Conservation (phyloP, 2,113 vertebrate species). For the Naja naja region DNA sequence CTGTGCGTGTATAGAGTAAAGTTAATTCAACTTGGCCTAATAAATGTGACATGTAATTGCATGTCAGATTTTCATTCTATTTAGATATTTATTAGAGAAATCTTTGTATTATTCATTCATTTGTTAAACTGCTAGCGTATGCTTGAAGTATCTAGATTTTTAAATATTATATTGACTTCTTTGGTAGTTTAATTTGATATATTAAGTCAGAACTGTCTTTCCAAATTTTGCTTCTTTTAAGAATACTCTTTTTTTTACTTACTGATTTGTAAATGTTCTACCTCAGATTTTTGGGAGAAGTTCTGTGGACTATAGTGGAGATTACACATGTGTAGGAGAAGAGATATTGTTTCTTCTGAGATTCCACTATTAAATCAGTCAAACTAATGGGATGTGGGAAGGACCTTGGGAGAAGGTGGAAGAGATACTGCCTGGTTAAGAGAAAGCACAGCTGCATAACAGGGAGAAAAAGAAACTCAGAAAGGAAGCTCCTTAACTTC, state of each 20-base stretch:
- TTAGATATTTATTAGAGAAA: constrained; percentile 44
- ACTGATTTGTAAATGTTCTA: background rate
- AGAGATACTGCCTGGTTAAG: background rate
- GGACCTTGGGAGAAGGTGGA: background rate
- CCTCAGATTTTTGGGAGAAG: constrained; percentile 10
- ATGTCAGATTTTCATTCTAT: constrained; percentile 60
- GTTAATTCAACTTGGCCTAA: constrained; percentile 39
- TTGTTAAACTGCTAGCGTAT: background rate
- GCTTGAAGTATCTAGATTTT: constrained; percentile 43
- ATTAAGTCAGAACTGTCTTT: constrained; percentile 42
- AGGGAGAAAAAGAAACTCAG: background rate
- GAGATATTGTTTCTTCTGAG: background rate
- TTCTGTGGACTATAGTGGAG: constrained; percentile 15
- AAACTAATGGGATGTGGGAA: background rate
- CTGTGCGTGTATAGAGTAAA: constrained; percentile 46
- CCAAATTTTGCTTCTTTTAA: constrained; percentile 15
- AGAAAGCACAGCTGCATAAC: background rate
- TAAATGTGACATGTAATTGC: constrained; percentile 49
- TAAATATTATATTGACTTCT: constrained; percentile 15
- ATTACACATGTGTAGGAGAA: background rate
- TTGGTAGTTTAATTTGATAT: constrained; percentile 27
- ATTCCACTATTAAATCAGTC: background rate
- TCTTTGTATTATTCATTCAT: constrained; percentile 41
- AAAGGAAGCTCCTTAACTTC: background rate
- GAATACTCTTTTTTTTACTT: background rate